phyloP scores from a whole-genome alignment of 2,888 invertebrate species.

The Clivina fossor region DNA sequence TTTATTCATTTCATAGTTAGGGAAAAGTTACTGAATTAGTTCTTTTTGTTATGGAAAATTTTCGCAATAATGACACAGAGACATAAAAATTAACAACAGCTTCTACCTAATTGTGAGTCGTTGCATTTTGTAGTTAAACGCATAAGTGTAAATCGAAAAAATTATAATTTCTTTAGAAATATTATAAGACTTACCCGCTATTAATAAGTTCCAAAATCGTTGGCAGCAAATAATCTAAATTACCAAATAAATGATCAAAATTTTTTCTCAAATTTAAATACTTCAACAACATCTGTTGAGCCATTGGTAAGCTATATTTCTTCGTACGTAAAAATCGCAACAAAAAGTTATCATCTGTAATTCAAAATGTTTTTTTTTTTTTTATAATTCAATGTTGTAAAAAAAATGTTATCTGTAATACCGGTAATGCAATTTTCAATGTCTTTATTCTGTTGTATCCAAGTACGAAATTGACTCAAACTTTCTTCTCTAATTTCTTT shows the following conservation, averaged over 20 bases:
- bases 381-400: neutral
- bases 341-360: slow-evolving; percentile 70
- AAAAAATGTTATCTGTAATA: slow-evolving; percentile 43
- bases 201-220: slow-evolving; percentile 65
- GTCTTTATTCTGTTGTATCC: slow-evolving; percentile 71
- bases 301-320: slow-evolving; percentile 78
- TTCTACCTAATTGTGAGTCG: no score
- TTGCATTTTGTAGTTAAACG: no score
- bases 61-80: no score
- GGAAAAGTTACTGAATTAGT: no score
- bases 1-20: no score
- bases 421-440: slow-evolving; percentile 68
- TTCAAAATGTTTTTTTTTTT: neutral
- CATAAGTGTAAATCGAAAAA: slow-evolving; percentile 8
- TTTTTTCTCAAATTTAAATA: slow-evolving; percentile 73
- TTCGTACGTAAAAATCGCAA: slow-evolving; percentile 74
- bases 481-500: slow-evolving; percentile 64
- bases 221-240: slow-evolving; percentile 66
- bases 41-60: no score
- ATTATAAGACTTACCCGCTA: slow-evolving; percentile 64
- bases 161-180: slow-evolving; percentile 1
- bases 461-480: slow-evolving; percentile 65
- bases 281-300: slow-evolving; percentile 75
- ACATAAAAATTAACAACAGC: no score
- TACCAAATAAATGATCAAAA: slow-evolving; percentile 64